Base-by-base conservation (phyloP, 2,888 invertebrate genomes). In the Temnothorax unifasciatus region DNA sequence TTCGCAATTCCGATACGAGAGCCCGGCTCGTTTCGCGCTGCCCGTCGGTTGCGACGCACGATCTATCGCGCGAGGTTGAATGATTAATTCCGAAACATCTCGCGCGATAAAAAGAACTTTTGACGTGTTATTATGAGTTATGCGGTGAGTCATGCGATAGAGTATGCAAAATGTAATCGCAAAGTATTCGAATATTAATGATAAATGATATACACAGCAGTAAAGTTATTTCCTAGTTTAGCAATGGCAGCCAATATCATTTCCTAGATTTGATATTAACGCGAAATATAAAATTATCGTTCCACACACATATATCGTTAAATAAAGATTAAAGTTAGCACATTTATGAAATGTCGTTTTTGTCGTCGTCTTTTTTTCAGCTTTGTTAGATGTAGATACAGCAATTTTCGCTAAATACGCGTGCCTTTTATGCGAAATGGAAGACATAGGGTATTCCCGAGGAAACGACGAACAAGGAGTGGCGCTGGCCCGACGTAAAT, bases 401-500 rank as follows among this genome's bases (percentile, higher is more conserved):
- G 34, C 47, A 59, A 81, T 47, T 79, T 71, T 57, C 13, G 47
- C 34, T 59, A 79, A 57, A 61, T 59, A 44, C 21, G 21, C 34
- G 18, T 57, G 18, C 47, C 47, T 25, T 73, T 81, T 81, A 59
- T 38, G 74, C 84, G 77, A 82, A 85, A 84, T 86, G 85, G 84
- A 88, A 89, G 87, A 88, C 85, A 75, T 79, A 85, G 74, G 84
- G 88, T 89, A 86, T 77, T 81, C 83, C 69, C 85, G 86, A 81
- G 85, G 84, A 90, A 88, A 87, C 84, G 82, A 79, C 71, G 89
- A 87, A 89, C 89, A 89, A 90, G 86, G 87, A 89, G 86, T 38
- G 66, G 66, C 85, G 82, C 85, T 88, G 84, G 87, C 83, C 85
- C 85, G 86, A 83, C 91, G 92, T 93, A 93, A 93, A 93, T 93